Percentiles rank a stretch among this genome's conserved stretches.
Evolutionary conservation across 1,140 invertebrate species (phyloP).

Genomic region (Drosophila triauraria): DNA sequence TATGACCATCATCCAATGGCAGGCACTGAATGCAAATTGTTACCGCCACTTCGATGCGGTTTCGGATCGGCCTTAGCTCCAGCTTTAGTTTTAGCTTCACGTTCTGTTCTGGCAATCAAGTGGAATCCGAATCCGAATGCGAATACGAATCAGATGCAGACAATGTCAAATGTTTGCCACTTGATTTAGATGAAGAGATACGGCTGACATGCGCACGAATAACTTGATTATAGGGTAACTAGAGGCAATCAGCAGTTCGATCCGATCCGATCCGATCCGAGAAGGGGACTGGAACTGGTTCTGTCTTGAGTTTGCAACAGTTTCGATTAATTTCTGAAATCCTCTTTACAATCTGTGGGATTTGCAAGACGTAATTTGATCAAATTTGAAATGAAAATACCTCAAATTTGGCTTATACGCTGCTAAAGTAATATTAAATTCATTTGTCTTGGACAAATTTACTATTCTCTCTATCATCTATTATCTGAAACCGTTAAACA

Average conservation of each 20-base stretch:
- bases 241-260: slow-evolving; percentile 33
- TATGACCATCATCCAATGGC: slow-evolving; percentile 30
- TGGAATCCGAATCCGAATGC: slow-evolving; percentile 22
- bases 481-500: no score
- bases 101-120: slow-evolving; percentile 36
- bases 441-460: no score
- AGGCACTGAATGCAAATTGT: slow-evolving; percentile 39
- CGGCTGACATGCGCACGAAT: slow-evolving; percentile 59
- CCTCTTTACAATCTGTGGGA: neutral
- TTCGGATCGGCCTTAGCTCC: neutral
- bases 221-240: slow-evolving; percentile 56
- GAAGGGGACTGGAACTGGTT: slow-evolving; percentile 5
- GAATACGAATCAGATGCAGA: slow-evolving; percentile 32
- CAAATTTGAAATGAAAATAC: neutral
- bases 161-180: slow-evolving; percentile 49
- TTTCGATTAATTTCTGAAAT: neutral
- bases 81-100: neutral
- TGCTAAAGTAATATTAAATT: neutral
- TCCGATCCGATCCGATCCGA: neutral
- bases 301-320: neutral
- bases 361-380: no score
- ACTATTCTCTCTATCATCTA: no score
- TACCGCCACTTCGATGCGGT: neutral
- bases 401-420: neutral
- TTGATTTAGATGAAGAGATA: slow-evolving; percentile 56